Evolutionary conservation across 2,888 invertebrate species (phyloP).

Genomic region (Diaperis boleti): DNA sequence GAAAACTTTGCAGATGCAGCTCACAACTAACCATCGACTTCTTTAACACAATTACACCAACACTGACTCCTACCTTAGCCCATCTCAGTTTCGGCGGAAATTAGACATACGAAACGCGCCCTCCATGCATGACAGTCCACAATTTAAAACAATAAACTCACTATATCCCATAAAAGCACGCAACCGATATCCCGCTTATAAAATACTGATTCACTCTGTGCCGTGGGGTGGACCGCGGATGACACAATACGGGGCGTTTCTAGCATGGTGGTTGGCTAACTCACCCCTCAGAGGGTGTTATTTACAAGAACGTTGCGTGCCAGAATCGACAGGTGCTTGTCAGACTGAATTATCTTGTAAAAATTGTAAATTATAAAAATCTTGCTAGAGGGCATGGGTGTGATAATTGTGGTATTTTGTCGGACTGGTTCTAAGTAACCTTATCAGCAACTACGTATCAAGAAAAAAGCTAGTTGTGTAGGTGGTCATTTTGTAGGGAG

Average conservation of each 20-base stretch:
- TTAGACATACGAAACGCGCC: too few relatives aligned
- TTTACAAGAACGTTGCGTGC: not conserved
- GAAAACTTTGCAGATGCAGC: too few relatives aligned
- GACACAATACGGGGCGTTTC: slow-evolving; percentile 8
- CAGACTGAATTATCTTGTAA: slow-evolving; percentile 4
- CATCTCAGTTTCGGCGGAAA: not conserved
- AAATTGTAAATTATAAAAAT: not conserved
- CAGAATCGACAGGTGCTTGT: not conserved
- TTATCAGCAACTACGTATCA: not conserved
- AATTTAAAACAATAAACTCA: not conserved
- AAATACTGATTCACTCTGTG: not conserved
- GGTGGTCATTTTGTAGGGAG: too few relatives aligned
- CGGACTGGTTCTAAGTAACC: not conserved
- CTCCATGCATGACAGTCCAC: not conserved
- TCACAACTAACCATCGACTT: too few relatives aligned
- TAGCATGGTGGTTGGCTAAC: slow-evolving; percentile 7
- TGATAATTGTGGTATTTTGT: slow-evolving; percentile 3
- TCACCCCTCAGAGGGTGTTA: slow-evolving; percentile 2
- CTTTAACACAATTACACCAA: too few relatives aligned
- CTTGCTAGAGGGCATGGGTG: slow-evolving; percentile 3
- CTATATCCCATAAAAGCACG: not conserved
- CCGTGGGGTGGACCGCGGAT: not conserved
- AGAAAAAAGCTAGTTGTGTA: slow-evolving; percentile 1
- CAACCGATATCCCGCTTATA: not conserved
- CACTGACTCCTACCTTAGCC: not conserved